These are phyloP conservation scores for Tamandua tetradactyla DNA, from an alignment of 2,797 vertebrate genomes.

Conservation along the genomic window DNA sequence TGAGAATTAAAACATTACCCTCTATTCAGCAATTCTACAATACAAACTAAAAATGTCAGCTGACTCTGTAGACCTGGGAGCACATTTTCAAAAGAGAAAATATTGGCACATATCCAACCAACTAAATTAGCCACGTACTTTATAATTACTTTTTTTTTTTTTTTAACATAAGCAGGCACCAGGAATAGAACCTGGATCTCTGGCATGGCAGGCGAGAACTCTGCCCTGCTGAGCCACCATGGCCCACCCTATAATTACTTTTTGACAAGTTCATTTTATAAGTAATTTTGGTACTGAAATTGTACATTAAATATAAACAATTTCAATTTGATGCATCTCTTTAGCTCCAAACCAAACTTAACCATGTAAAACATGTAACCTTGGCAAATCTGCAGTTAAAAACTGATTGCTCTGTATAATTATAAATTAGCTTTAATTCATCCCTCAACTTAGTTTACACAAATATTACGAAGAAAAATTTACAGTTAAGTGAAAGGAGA, in stretches of 20 bases:
- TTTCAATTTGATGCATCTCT: slow-evolving; percentile 74
- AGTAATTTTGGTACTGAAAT: background rate
- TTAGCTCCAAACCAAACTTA: slow-evolving; percentile 78
- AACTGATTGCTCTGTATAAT: slow-evolving; percentile 45
- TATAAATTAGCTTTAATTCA: slow-evolving; percentile 5
- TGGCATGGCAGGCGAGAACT: too few relatives aligned
- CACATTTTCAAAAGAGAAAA: slow-evolving; percentile 18
- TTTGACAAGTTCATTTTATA: background rate
- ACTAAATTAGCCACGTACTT: background rate
- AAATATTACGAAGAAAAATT: slow-evolving; percentile 33
- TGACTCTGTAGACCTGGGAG: background rate
- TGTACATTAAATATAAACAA: slow-evolving; percentile 50
- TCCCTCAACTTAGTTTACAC: slow-evolving; percentile 1
- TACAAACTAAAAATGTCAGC: background rate
- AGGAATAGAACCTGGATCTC: too few relatives aligned
- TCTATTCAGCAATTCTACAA: background rate
- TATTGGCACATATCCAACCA: background rate
- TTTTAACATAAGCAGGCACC: too few relatives aligned
- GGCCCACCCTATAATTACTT: background rate
- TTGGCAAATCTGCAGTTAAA: slow-evolving; percentile 62
- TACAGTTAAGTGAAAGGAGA: slow-evolving; percentile 8
- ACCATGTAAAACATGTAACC: slow-evolving; percentile 74
- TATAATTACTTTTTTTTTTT: too few relatives aligned
- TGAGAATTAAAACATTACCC: background rate
- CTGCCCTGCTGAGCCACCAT: too few relatives aligned